Conservation (phyloP, 2,888 invertebrate species). For the Spicauda simplicius region DNA sequence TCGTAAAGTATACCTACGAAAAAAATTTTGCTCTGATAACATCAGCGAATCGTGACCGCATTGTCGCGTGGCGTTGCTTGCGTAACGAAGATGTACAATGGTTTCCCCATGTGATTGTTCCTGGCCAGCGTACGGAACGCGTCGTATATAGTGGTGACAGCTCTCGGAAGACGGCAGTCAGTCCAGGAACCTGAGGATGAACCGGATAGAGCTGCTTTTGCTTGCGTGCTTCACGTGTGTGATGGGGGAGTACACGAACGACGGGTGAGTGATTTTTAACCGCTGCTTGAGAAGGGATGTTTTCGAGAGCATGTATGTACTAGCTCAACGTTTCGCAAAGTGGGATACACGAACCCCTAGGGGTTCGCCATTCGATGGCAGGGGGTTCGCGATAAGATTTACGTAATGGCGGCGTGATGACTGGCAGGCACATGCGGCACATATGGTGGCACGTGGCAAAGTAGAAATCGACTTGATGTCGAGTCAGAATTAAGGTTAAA, state of each 20-base stretch:
- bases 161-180: conserved; percentile 61
- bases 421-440: too few species aligned
- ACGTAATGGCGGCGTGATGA: too few species aligned
- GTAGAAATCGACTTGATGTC: too few species aligned
- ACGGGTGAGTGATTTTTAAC: conserved; percentile 66
- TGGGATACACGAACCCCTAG: too few species aligned
- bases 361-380: too few species aligned
- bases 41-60: conserved; percentile 55
- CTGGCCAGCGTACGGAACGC: conserved; percentile 71
- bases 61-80: conserved; percentile 51
- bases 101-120: conserved; percentile 80
- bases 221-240: conserved; percentile 48
- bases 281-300: too few species aligned
- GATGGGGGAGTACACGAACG: conserved; percentile 60
- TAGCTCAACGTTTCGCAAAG: too few species aligned
- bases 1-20: neutral
- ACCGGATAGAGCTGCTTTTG: conserved; percentile 49
- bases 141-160: conserved; percentile 67
- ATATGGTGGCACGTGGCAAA: too few species aligned
- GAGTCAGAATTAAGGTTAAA: too few species aligned
- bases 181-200: conserved; percentile 57
- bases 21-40: conserved; percentile 20
- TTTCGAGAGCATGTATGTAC: conserved; percentile 36
- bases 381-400: too few species aligned
- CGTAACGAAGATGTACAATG: conserved; percentile 64